Base-by-base conservation (phyloP, 2,113 vertebrate species). In the Rana temporaria region DNA sequence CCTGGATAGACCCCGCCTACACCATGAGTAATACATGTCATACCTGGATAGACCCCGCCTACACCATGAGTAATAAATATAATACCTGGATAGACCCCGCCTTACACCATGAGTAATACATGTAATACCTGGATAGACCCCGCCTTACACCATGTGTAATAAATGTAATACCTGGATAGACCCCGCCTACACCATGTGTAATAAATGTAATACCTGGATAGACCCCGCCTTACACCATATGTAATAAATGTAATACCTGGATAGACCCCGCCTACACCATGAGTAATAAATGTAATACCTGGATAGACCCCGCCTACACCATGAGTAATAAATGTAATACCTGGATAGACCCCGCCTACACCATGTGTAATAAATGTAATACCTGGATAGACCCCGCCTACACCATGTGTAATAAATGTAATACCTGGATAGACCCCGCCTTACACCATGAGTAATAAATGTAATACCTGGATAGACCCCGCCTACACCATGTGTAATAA, bases 391-490 rank as follows among this genome's bases (percentile, higher is more conserved):
- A n/a, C n/a, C n/a, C n/a, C n/a, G n/a, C n/a, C 26, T 30, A 30
- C 1, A 30, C 26, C 26, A 30, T 30, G 26, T 3, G 3, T 11
- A 48, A 9, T 1, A 48, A 11, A 48, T 8, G 7, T 6, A 63
- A 7, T 89, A 95, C 94, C 93, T 79, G 93, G 93, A 86, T 89
- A 85, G 18, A n/a, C n/a, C n/a, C n/a, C n/a, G n/a, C n/a, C n/a
- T 3, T 30, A 30, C 1, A 30, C 26, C 26, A 30, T 30, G 26
- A 1, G 3, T 11, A 48, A 9, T 1, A 48, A 11, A 48, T 8
- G 7, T 6, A 63, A 7, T 89, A 95, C 94, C 93, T 79, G 93
- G 93, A 86, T 89, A 85, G 18, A n/a, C n/a, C n/a, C n/a, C n/a
- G n/a, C n/a, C 26, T 30, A 30, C 1, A 30, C 26, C 26, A 30